Conservation (phyloP, 2,113 vertebrate species). For the Corythoichthys haematopterus region DNA sequence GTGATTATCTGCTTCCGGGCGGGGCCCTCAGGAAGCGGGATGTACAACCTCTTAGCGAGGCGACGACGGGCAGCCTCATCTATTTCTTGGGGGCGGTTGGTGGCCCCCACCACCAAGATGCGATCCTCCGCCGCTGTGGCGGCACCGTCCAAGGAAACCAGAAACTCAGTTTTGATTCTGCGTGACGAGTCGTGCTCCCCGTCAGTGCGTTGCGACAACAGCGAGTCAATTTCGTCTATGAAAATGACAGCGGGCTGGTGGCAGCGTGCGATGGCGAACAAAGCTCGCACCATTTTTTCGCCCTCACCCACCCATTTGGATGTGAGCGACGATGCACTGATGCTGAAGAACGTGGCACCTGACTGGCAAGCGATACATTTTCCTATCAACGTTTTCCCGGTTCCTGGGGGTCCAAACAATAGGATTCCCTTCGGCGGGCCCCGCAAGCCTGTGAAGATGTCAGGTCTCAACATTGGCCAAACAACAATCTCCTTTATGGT, state of each 20-base stretch:
- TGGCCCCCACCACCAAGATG: conserved; percentile 91
- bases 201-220: conserved; percentile 89
- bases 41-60: conserved; percentile 87
- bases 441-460: conserved; percentile 91
- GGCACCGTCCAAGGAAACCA: conserved; percentile 93
- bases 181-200: conserved; percentile 92
- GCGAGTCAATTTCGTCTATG: conserved; percentile 94
- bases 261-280: conserved; percentile 88
- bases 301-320: conserved; percentile 98
- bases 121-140: conserved; percentile 89
- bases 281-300: conserved; percentile 93
- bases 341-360: conserved; percentile 95
- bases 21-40: conserved; percentile 83
- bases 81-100: conserved; percentile 92
- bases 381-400: conserved; percentile 94
- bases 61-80: conserved; percentile 91
- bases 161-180: conserved; percentile 94
- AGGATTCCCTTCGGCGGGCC: conserved; percentile 96
- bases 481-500: conserved; percentile 97
- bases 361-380: conserved; percentile 97
- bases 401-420: conserved; percentile 92
- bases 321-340: conserved; percentile 93
- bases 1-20: conserved; percentile 85
- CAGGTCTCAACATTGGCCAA: conserved; percentile 95
- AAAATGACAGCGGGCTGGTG: conserved; percentile 96